Evolutionary conservation across 2,113 vertebrate species (phyloP).

Genomic region (Chiloscyllium plagiosum): DNA sequence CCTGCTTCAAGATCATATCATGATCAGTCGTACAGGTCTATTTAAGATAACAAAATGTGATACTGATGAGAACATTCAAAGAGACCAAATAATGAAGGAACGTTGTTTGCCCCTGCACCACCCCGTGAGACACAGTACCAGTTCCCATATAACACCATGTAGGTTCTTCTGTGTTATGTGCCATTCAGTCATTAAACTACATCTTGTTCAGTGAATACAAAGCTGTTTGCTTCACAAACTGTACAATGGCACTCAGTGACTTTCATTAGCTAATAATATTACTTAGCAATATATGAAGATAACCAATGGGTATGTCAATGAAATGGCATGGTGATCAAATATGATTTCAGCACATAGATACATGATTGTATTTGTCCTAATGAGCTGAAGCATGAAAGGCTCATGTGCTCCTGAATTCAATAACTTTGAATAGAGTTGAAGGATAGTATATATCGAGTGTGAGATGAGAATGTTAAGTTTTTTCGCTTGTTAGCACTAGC

Average conservation of each 20-base stretch:
- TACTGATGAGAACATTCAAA: not conserved
- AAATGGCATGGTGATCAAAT: not conserved
- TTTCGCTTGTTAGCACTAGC: too few relatives aligned
- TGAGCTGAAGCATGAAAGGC: conserved; percentile 7
- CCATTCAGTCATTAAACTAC: not conserved
- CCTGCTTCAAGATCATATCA: too few relatives aligned
- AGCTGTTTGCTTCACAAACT: not conserved
- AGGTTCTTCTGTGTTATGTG: not conserved
- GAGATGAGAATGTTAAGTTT: too few relatives aligned
- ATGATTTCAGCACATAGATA: not conserved
- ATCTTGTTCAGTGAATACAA: not conserved
- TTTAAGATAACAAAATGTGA: too few relatives aligned
- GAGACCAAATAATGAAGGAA: not conserved
- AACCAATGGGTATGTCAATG: not conserved
- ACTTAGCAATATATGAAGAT: not conserved
- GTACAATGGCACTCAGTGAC: not conserved
- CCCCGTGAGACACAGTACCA: not conserved
- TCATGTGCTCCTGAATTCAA: not conserved
- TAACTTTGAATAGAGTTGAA: not conserved
- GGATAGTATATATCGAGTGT: not conserved
- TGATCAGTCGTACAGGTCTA: too few relatives aligned
- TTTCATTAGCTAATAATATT: not conserved
- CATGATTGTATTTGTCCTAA: not conserved
- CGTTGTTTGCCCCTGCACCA: not conserved
- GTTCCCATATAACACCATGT: not conserved